These are phyloP conservation scores for Halcyon malimbica DNA, from an alignment of 2,113 vertebrate genomes.

Conservation along the genomic window DNA sequence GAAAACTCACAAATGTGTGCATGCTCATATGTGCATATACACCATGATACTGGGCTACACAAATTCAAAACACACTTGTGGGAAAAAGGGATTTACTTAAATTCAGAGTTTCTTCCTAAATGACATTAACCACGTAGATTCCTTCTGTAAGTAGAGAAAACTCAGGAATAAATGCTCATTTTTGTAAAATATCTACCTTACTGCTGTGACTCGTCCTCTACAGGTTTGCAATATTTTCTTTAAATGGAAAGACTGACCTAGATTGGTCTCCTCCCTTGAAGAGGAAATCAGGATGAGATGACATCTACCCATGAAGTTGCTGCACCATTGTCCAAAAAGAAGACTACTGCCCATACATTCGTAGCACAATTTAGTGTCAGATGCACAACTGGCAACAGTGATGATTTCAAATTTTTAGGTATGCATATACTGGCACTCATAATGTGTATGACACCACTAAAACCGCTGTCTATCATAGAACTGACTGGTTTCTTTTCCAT, in stretches of 20 bases:
- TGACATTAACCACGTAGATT: not conserved
- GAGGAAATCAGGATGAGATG: not conserved
- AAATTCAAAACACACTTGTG: not conserved
- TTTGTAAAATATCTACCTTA: not conserved
- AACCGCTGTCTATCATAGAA: not conserved
- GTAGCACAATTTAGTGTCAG: not conserved
- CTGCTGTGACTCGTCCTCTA: accelerated
- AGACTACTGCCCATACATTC: not conserved
- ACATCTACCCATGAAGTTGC: not conserved
- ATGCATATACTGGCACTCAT: not conserved
- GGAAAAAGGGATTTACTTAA: not conserved
- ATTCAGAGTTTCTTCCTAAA: not conserved
- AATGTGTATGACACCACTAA: not conserved
- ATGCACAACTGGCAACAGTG: not conserved
- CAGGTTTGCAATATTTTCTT: not conserved
- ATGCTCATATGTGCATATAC: not conserved
- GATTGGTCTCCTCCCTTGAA: not conserved
- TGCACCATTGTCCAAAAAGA: not conserved
- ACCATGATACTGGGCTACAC: not conserved
- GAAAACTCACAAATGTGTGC: not conserved
- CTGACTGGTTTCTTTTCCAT: not conserved
- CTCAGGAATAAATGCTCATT: not conserved
- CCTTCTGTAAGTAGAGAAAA: not conserved
- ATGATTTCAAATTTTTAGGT: not conserved
- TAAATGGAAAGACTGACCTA: not conserved